Evolutionary conservation across 2,888 invertebrate species (phyloP).

Genomic region (Archips crataeganus): DNA sequence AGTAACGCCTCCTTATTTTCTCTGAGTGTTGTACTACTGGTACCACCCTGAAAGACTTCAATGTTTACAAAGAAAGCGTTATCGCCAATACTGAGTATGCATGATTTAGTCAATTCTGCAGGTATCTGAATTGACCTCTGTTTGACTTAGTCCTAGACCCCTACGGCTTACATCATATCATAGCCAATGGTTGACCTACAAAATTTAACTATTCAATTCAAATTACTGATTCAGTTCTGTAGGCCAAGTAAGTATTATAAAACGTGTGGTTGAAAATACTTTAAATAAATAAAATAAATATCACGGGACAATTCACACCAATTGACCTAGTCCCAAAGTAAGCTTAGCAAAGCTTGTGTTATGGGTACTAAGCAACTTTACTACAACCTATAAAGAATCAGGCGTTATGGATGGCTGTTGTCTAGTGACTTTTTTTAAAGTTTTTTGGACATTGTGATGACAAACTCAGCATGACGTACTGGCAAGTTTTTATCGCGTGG

Average conservation of each 20-base stretch:
- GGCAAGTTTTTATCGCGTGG: conserved; percentile 50
- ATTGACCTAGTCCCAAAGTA: no score
- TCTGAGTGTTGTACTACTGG: no score
- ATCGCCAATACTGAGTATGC: no score
- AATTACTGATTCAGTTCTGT: neutral
- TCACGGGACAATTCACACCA: no score
- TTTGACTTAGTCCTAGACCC: neutral
- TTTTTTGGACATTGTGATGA: neutral
- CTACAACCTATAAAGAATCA: neutral
- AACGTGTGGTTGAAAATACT: neutral
- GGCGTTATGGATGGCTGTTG: neutral
- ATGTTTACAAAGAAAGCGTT: no score
- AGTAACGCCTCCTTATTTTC: no score
- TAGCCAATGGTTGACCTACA: neutral
- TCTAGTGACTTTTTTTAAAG: neutral
- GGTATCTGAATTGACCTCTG: neutral
- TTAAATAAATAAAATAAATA: no score
- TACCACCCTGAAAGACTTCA: no score
- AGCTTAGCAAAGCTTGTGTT: no score
- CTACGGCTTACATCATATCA: neutral
- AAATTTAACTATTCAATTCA: neutral
- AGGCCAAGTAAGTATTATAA: neutral
- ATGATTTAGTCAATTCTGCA: no score
- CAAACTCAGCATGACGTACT: neutral
- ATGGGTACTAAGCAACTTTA: no score